Evolutionary conservation across 2,797 vertebrate species (phyloP).

Genomic region (Chelonia mydas): DNA sequence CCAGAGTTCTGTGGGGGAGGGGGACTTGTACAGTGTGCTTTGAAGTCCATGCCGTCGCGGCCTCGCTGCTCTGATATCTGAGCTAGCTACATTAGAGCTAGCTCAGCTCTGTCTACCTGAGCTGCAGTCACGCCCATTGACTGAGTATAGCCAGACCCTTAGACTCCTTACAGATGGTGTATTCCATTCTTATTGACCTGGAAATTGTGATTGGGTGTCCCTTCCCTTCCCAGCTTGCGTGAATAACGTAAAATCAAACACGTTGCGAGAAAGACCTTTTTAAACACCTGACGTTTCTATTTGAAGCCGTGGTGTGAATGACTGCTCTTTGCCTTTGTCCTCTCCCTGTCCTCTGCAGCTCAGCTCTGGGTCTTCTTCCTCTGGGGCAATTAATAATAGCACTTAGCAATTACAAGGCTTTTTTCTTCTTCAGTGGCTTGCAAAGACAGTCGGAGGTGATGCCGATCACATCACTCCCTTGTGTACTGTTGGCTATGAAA

Average conservation of each 20-base stretch:
- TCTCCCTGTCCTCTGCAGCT: not conserved
- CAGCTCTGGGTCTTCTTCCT: constrained; percentile 19
- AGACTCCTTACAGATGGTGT: no score
- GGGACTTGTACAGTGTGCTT: no score
- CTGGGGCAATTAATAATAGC: not conserved
- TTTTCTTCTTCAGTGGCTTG: not conserved
- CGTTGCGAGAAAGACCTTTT: not conserved
- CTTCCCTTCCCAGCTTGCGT: not conserved
- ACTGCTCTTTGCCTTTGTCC: not conserved
- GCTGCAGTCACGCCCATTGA: no score
- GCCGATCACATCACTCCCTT: not conserved
- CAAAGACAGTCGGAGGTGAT: not conserved
- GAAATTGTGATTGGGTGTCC: not conserved
- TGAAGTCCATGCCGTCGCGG: no score
- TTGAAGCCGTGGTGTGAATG: not conserved
- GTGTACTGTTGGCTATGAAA: not conserved
- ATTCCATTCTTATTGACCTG: accelerated
- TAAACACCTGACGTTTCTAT: accelerated
- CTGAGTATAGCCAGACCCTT: no score
- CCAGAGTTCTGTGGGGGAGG: not conserved
- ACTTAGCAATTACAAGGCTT: not conserved
- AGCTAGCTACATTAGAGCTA: no score
- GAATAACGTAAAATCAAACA: not conserved
- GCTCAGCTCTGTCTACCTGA: no score
- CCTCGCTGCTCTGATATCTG: no score